Evolutionary conservation across 1,140 invertebrate genomes (phyloP), one percentile per base, ranked within the genome.

Genomic region (Lepidurus couesii): DNA sequence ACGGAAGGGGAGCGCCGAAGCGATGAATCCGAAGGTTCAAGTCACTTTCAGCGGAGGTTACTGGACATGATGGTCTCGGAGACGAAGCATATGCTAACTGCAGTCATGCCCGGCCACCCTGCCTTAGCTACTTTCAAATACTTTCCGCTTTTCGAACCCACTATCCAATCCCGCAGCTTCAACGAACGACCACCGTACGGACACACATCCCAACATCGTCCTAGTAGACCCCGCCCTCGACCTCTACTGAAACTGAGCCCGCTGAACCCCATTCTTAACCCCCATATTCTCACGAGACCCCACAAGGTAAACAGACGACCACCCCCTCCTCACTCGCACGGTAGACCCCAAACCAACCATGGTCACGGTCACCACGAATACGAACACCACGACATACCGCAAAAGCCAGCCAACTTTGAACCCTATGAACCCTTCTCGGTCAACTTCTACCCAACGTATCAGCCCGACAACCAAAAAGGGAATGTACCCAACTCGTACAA

Each of bases 41-140:
- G 78, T 42, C 53, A 53, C 13, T 78, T 78, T 42, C 77, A 78
- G 47, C 77, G 77, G 13, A 53, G 34, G 5, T 43, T 78, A 1
- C 53, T 78, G 34, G 77, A 78, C 42, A 24, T 78, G 77, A 78
- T 78, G 77, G 77, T 78, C 65, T 73, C 53, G 1, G 77, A 78
- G n/a, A 73, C 77, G 24, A 78, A 43, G 44, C 24, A 78, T 42
- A 65, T 78, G 10, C 73, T 78, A 3, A 74, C 65, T 7, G 73
- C 77, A 16, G 77, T 65, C 7, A 78, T 78, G 53, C 77, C 77
- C 3, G 77, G 74, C 26, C 77, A 65, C 8, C 24, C 77, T 8
- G 53, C 53, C 34, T 44, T 78, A 42, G 73, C 45, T n/a, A 65
- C 77, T 2, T 78, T 78, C 65, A 45, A 73, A 6, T 78, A 73